Percentiles rank a stretch among this genome's conserved stretches.
Conservation (phyloP, 1,140 invertebrate species). For the Cydia pomonella region DNA sequence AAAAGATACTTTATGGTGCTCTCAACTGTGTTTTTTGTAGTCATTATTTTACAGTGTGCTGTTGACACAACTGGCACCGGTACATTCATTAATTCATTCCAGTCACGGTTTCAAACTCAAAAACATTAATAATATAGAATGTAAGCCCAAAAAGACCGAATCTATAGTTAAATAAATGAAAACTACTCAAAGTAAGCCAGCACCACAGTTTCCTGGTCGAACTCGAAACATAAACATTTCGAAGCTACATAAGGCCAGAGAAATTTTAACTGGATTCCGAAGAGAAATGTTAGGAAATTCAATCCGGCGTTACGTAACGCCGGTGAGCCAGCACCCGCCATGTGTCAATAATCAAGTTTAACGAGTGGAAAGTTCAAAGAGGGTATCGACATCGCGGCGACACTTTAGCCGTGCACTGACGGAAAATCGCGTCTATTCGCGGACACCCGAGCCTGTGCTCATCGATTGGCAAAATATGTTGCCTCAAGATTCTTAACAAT, state of each 20-base stretch:
- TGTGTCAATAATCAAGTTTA: slow-evolving; percentile 76
- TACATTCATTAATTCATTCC: background rate
- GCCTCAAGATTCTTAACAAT: background rate
- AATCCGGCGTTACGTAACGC: slow-evolving; percentile 52
- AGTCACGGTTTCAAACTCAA: background rate
- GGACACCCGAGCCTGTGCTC: slow-evolving; percentile 54
- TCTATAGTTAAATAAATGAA: slow-evolving; percentile 1
- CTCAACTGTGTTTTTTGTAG: background rate
- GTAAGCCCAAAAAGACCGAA: background rate
- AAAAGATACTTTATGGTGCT: background rate
- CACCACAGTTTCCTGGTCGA: background rate
- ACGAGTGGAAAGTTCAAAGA: slow-evolving; percentile 74
- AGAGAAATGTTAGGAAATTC: slow-evolving; percentile 46
- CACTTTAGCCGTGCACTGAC: slow-evolving; percentile 58
- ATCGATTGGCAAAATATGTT: background rate
- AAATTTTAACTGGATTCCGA: slow-evolving; percentile 29
- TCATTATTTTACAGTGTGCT: background rate
- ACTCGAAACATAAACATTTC: slow-evolving; percentile 7
- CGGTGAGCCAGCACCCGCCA: slow-evolving; percentile 49
- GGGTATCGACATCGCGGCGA: slow-evolving; percentile 64
- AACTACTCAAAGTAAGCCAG: background rate
- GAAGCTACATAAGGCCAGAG: slow-evolving; percentile 10
- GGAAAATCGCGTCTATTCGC: slow-evolving; percentile 67
- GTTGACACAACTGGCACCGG: background rate
- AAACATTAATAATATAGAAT: background rate